Evolutionary conservation across 2,888 invertebrate genomes (phyloP), one percentile per base, ranked within the genome.

Genomic region (Dusona sp.): DNA sequence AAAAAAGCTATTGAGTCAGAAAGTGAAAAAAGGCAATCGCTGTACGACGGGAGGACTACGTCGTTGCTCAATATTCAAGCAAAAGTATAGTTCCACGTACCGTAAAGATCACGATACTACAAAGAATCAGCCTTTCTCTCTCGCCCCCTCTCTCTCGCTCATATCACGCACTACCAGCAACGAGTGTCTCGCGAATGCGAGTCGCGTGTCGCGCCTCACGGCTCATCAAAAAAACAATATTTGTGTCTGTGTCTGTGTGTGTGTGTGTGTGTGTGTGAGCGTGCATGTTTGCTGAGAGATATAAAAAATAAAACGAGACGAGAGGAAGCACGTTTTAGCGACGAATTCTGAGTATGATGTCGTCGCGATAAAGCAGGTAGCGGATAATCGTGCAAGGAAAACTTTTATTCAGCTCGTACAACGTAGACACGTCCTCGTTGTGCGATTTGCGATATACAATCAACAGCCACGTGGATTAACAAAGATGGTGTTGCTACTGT

Each of bases 161-260:
- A 16, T 29, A 57, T 57, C 54, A 25, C 25, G 57, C 54, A 22
- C 19, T 57, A 8, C 25, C 13, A 11, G n/a, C n/a, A 25, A 22
- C 61, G 61, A 16, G 29, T 29, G 7, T 1, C 61, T 61, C 29
- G 61, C 61, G 16, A 29, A 61, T 61, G 25, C 61, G 13, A 61
- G 61, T 61, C 61, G 61, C 61, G 61, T 61, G 61, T 29, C 61
- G 29, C 61, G 61, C 61, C 61, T 61, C 61, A 29, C 29, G 29
- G 29, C 29, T 29, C 29, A 16, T 29, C 29, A 61, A 61, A 61
- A n/a, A 61, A 61, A 61, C 25, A 29, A 61, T 48, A 25, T 51
- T 4, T 25, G 3, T 13, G 57, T 61, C 22, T 13, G 57, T 61
- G 57, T 25, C 1, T 3, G 42, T 42, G 42, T 11, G 42, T 13